A percentile compares a stretch with the other conserved stretches of the same genome.
These are phyloP conservation scores for Allacma fusca DNA, from an alignment of 2,888 invertebrate genomes.

Conservation along the genomic window DNA sequence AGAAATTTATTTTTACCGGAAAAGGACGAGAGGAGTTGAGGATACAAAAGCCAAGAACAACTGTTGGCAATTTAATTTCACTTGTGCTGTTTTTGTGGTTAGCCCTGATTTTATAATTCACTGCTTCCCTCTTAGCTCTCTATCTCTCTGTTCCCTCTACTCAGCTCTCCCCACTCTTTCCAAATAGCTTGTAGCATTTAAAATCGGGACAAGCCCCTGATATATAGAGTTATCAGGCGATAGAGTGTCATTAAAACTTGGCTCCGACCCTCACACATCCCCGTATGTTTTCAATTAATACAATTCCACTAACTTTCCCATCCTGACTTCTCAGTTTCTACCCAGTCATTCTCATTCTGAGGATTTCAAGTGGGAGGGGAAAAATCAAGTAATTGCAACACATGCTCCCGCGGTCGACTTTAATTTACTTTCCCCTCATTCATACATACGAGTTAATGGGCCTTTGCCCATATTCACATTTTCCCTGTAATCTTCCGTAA, in stretches of 20 bases:
- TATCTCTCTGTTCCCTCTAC: background rate
- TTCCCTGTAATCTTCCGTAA: no score
- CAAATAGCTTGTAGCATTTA: background rate
- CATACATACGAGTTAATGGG: no score
- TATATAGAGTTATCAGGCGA: conserved; percentile 8
- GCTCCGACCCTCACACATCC: conserved; percentile 8
- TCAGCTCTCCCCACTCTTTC: background rate
- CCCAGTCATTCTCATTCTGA: conserved; percentile 6
- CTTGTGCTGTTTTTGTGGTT: conserved; percentile 6
- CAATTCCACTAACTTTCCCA: conserved; percentile 14
- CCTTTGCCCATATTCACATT: no score
- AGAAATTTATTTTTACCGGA: conserved; percentile 29
- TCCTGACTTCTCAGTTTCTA: conserved; percentile 16
- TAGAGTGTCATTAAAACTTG: conserved; percentile 21
- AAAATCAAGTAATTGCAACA: conserved; percentile 1
- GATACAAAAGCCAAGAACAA: conserved; percentile 10
- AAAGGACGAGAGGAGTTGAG: background rate
- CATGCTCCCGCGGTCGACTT: background rate
- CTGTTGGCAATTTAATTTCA: conserved; percentile 34
- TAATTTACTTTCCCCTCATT: no score
- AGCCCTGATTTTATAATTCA: conserved; percentile 32
- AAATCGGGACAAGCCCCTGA: background rate
- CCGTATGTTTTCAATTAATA: conserved; percentile 25
- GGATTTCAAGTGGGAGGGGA: background rate
- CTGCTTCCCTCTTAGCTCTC: background rate